Percentiles rank a stretch among this genome's conserved stretches.
Conservation (phyloP, 2,113 vertebrate species). For the Dolichotis patagonum region DNA sequence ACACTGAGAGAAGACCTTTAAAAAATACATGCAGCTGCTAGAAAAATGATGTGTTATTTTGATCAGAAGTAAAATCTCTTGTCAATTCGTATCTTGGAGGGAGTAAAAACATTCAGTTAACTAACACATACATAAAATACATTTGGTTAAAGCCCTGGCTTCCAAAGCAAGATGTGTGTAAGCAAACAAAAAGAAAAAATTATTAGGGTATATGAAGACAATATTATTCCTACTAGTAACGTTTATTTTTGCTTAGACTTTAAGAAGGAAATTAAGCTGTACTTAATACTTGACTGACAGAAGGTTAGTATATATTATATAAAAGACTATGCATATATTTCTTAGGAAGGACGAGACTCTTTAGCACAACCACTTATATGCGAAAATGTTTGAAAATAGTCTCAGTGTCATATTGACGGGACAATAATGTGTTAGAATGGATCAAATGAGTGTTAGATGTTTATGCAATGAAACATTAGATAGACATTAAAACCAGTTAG, state of each 20-base stretch:
- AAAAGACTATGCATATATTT: neutral
- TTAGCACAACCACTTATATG: neutral
- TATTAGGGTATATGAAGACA: neutral
- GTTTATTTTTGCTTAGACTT: conserved; percentile 36
- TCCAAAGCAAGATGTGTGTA: neutral
- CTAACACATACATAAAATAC: neutral
- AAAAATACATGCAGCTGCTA: neutral
- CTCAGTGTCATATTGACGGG: neutral
- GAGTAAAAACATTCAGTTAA: neutral
- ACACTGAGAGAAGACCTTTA: neutral
- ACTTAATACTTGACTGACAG: neutral
- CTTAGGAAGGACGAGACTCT: neutral
- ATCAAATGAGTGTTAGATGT: neutral
- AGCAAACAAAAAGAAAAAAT: neutral
- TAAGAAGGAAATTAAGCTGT: conserved; percentile 6
- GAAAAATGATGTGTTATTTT: neutral
- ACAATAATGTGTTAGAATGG: neutral
- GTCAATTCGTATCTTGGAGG: neutral
- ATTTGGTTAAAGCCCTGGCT: neutral
- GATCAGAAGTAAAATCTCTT: neutral
- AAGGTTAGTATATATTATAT: neutral
- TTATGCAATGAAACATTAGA: conserved; percentile 33
- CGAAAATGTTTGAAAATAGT: conserved; percentile 18
- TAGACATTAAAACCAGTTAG: conserved; percentile 36
- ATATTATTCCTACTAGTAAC: neutral